Percentiles rank a stretch among this genome's conserved stretches.
Conservation (phyloP, 2,797 vertebrate species). For the Mus caroli region DNA sequence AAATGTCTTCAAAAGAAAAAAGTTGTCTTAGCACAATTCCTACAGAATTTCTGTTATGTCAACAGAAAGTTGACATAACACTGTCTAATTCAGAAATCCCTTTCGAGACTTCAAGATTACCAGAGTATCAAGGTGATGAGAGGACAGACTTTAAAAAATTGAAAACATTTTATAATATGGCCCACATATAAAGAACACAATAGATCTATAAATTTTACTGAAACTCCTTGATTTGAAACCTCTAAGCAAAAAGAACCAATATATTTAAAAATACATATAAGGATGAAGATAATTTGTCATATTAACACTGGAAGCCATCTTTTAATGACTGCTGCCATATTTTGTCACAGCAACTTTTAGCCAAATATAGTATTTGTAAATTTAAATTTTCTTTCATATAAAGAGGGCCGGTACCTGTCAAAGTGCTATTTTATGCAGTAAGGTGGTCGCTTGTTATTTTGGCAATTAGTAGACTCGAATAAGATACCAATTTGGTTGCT, state of each 20-base stretch:
- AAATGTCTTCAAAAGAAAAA: slow-evolving; percentile 40
- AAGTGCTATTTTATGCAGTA: slow-evolving; percentile 77
- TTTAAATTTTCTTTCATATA: slow-evolving; percentile 78
- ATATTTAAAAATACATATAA: slow-evolving; percentile 30
- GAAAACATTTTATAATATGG: not conserved
- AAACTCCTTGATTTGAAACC: slow-evolving; percentile 55
- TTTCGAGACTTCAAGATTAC: slow-evolving; percentile 55
- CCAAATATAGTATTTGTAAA: slow-evolving; percentile 77
- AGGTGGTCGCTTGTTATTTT: slow-evolving; percentile 73
- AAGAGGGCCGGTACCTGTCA: slow-evolving; percentile 83
- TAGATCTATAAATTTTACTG: slow-evolving; percentile 32
- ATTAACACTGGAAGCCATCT: slow-evolving; percentile 80
- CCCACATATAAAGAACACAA: slow-evolving; percentile 5
- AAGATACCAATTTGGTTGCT: slow-evolving; percentile 83
- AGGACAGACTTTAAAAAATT: slow-evolving; percentile 35
- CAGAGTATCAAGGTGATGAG: slow-evolving; percentile 29
- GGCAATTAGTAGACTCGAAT: slow-evolving; percentile 75
- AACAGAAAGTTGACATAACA: not conserved
- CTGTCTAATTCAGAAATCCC: not conserved
- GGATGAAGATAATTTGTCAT: slow-evolving; percentile 58
- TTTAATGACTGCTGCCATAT: slow-evolving; percentile 77
- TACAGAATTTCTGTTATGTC: too few species aligned
- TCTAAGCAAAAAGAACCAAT: slow-evolving; percentile 24
- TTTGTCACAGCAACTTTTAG: slow-evolving; percentile 75
- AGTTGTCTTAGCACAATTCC: slow-evolving; percentile 27